Conservation (phyloP, 2,888 invertebrate species). For the Nephrocerus scutellatus region DNA sequence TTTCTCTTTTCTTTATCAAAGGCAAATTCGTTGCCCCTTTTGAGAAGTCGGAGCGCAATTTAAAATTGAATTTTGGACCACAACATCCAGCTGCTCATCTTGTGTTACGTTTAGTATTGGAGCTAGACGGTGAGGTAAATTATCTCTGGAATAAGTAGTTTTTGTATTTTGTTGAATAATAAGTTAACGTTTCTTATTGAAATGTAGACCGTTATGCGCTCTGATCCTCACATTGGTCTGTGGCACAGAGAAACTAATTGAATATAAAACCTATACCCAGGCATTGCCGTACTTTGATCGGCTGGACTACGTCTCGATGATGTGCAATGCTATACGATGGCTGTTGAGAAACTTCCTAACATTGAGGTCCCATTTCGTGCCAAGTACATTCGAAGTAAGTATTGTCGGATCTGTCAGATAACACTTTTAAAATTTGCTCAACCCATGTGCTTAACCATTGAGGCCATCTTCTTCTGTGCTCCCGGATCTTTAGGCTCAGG, state of each 20-base stretch:
- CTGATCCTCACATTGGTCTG: conserved; percentile 98
- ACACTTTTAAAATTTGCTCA: too few species aligned
- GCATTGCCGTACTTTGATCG: conserved; percentile 98
- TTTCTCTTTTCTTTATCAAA: conserved; percentile 29
- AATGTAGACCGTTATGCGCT: conserved; percentile 67
- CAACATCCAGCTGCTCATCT: conserved; percentile 95
- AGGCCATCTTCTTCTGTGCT: too few species aligned
- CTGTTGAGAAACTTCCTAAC: conserved; percentile 92
- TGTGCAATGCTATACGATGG: conserved; percentile 94
- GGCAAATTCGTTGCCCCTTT: conserved; percentile 54
- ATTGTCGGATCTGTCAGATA: too few species aligned
- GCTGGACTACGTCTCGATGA: conserved; percentile 98
- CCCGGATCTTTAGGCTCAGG: too few species aligned
- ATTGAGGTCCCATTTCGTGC: conserved; percentile 88
- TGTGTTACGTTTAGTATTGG: conserved; percentile 76
- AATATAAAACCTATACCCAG: conserved; percentile 97
- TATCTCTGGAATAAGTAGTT: conserved; percentile 36
- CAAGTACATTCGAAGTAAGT: conserved; percentile 89
- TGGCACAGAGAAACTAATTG: conserved; percentile 96
- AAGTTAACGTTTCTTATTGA: not conserved
- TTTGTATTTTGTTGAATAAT: not conserved
- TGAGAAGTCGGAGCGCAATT: conserved; percentile 78
- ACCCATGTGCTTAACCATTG: too few species aligned
- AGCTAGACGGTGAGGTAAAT: conserved; percentile 69
- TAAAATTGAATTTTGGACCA: conserved; percentile 84